Evolutionary conservation across 2,888 invertebrate species (phyloP).

Genomic region (Drosophila sordidapex): DNA sequence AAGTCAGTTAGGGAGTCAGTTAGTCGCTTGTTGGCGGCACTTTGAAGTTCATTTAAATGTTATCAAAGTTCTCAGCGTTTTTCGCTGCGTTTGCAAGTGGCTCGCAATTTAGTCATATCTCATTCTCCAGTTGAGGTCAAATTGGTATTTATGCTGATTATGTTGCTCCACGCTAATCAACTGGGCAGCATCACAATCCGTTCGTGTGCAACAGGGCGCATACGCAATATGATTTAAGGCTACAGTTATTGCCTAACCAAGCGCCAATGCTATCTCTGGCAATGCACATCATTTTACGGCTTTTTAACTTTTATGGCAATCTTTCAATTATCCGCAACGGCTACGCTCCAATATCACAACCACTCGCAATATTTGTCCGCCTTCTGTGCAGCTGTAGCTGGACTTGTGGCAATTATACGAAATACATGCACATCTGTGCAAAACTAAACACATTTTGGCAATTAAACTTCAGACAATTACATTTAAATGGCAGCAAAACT

Average conservation of each 20-base stretch:
- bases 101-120: conserved; percentile 46
- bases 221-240: conserved; percentile 70
- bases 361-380: conserved; percentile 27
- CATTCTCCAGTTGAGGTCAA: neutral
- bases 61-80: conserved; percentile 73
- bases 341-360: conserved; percentile 16
- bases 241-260: conserved; percentile 56
- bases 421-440: conserved; percentile 20
- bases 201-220: conserved; percentile 63
- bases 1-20: conserved; percentile 38
- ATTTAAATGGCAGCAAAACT: conserved; percentile 63
- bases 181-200: conserved; percentile 3
- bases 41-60: conserved; percentile 82
- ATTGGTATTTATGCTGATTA: conserved; percentile 46
- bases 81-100: conserved; percentile 76
- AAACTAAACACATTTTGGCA: conserved; percentile 61
- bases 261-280: conserved; percentile 34
- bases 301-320: conserved; percentile 51
- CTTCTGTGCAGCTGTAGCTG: neutral
- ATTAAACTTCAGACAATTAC: conserved; percentile 66
- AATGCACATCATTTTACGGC: conserved; percentile 52
- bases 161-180: conserved; percentile 47
- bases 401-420: neutral
- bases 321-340: conserved; percentile 56
- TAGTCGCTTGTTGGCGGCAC: conserved; percentile 66